Evolutionary conservation across 2,797 vertebrate species (phyloP).

Genomic region (Syncerus caffer): DNA sequence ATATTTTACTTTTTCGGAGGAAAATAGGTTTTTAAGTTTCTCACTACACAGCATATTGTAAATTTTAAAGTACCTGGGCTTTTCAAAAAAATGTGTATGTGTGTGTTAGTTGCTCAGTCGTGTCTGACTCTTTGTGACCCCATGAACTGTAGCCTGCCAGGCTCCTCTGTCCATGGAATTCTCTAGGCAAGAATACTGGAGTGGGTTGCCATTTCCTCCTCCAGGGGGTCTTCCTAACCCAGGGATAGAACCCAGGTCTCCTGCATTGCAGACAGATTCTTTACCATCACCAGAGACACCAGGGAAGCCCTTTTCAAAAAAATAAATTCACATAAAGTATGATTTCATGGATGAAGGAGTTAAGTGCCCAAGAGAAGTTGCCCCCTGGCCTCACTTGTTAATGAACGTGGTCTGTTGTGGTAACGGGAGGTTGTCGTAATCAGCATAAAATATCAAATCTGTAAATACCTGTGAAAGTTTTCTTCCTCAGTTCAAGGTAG

Average conservation of each 20-base stretch:
- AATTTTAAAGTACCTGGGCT: conserved; percentile 26
- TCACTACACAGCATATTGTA: neutral
- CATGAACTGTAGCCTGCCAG: neutral
- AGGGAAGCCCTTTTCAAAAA: neutral
- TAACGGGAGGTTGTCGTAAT: neutral
- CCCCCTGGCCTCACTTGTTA: neutral
- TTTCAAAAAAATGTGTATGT: neutral
- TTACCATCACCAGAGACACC: neutral
- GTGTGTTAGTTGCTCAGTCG: neutral
- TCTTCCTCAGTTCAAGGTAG: neutral
- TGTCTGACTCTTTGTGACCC: neutral
- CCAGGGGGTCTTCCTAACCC: neutral
- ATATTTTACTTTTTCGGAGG: neutral
- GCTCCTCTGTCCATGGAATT: neutral
- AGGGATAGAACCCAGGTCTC: neutral
- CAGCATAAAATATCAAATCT: neutral
- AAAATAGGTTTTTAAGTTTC: neutral
- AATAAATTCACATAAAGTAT: neutral
- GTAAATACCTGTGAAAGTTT: neutral
- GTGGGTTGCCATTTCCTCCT: neutral
- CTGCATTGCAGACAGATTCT: neutral
- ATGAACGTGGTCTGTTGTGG: neutral
- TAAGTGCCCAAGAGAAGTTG: neutral
- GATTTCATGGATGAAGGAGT: neutral
- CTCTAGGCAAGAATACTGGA: neutral